Evolutionary conservation across 2,888 invertebrate genomes (phyloP), one percentile per base, ranked within the genome.

Genomic region (Hemaris fuciformis): DNA sequence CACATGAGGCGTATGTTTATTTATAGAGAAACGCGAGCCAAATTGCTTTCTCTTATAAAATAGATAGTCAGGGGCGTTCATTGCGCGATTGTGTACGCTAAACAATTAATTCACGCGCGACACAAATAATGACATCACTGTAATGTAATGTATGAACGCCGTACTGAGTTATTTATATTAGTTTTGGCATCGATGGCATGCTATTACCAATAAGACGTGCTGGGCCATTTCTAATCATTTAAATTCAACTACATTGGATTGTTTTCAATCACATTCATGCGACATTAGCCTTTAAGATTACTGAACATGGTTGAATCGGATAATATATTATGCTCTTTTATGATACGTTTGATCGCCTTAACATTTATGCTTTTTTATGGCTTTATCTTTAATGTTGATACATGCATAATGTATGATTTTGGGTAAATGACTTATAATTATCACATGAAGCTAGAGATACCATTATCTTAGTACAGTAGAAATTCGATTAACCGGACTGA

Each of bases 11-110:
- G 65, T 67, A 76, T 78, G 78, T 79, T 80, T 86, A 86, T 88
- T 87, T 83, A 83, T 84, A 84, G 77, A 78, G 71, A 77, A 78
- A 78, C 81, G 73, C 76, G 79, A 77, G 89, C 88, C 87, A 89
- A 89, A 87, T 85, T 70, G 85, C 86, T 89, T 89, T 89, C 85
- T 80, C 87, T 83, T 79, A 79, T 82, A 83, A 80, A 72, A 80
- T 73, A 74, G 66, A 69, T 65, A 65, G 53, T 53, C n/a, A 61
- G 68, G 61, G 63, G 66, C 63, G 65, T 63, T 60, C 31, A 38
- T 58, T 56, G 57, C 61, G 60, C 43, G 46, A 63, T 59, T 41
- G 64, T 66, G 64, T 66, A 71, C 69, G 67, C 63, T 61, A 56
- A 67, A 67, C 66, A 65, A 67, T 66, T 65, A 71, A 70, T 67